Base-by-base conservation (phyloP, 1,140 invertebrate genomes). In the Hyposmocoma kahamanoa region DNA sequence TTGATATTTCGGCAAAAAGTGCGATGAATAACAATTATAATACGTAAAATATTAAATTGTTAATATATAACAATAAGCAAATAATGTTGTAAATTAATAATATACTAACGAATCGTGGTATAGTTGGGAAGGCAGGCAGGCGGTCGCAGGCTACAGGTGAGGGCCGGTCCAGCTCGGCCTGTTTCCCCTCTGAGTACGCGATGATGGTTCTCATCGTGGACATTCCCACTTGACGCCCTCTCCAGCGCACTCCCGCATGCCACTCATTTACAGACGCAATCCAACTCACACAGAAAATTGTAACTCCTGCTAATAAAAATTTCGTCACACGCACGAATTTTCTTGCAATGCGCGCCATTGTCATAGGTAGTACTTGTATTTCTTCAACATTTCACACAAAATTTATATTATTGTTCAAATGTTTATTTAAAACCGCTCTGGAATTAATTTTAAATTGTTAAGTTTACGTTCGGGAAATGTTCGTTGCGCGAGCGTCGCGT, bases 191-290 rank as follows among this genome's bases (percentile, higher is more conserved):
- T 3, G 82, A 85, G 54, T 85, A 85, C 0, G 69, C 79, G n/a
- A 85, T 72, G 18, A 85, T 82, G 26, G 82, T 85, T 43, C 64
- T 72, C 79, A 83, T 78, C 20, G 79, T 84, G 6, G 81, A 56
- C 30, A 56, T 32, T 3, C 13, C 46, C 22, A 21, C 8, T 8
- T 19, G 22, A 0, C 19, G 38, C 10, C 38, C 60, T 19, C 58
- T 57, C 67, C 74, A 77, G 2, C 59, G 59, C 17, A 75, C 56
- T 21, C 63, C 62, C 1, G 62, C 36, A 49, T 70, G 67, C 77
- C 77, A 81, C 49, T 77, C 72, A 42, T 60, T 75, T 28, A 81
- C 69, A 56, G 65, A 68, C 1, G 68, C 78, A 11, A 83, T 70
- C 81, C 81, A 84, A 51, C 75, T 82, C 11, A 81, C 66, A 54